Evolutionary conservation across 1,140 invertebrate genomes (phyloP), one percentile per base, ranked within the genome.

Genomic region (Prorops nasuta): DNA sequence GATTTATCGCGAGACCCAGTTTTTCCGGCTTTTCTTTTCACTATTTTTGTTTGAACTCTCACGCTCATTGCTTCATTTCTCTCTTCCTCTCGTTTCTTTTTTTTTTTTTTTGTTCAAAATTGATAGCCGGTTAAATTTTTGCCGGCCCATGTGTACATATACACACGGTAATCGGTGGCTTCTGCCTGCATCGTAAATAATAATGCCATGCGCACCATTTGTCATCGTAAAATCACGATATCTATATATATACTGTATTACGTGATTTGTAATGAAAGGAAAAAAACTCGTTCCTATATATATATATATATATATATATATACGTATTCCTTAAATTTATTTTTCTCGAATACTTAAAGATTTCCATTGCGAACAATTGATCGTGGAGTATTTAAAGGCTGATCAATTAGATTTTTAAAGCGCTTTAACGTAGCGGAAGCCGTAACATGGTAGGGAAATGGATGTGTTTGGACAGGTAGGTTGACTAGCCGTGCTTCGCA

Each of bases 401-500:
- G 36, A 4, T 1, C 36, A 3, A 15, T 3, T 9, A 38, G n/a
- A n/a, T n/a, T n/a, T n/a, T n/a, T n/a, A 38, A 38, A 3, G 19
- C 16, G 10, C 3, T 38, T 3, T n/a, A 2, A 3, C 39, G 39
- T 24, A 3, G 34, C 35, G 4, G 10, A 18, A 45, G 31, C 15
- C 39, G 37, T 20, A 24, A 52, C 46, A 52, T 43, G 51, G 19
- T 37, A 54, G 55, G 41, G 48, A 49, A 57, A 53, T 49, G 43
- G 44, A 32, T 42, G 54, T 54, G 51, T 60, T 51, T 54, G 34
- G 50, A 19, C 48, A 51, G 14, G 44, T 45, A 36, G 50, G 44
- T 28, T 42, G 44, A 16, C 24, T 38, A 37, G 38, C 21, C 38
- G 54, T 49, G 40, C 41, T 37, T 49, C 56, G 60, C 56, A 44